These are phyloP conservation scores for Trachurus trachurus DNA, from an alignment of 2,797 vertebrate genomes.

Conservation along the genomic window DNA sequence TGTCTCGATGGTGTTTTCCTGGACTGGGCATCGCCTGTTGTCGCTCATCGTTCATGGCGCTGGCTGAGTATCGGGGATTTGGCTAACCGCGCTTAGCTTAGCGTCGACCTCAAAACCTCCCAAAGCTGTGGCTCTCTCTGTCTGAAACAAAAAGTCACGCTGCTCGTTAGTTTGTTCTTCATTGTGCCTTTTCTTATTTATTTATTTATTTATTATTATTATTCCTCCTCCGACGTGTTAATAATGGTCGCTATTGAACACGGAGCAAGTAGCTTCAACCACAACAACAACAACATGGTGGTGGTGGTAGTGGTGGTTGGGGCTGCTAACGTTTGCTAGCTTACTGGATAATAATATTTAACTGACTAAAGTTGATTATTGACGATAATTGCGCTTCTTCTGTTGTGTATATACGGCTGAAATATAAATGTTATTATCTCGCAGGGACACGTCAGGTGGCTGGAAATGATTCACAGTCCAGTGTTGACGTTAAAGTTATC, in stretches of 20 bases:
- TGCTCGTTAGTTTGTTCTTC: neutral
- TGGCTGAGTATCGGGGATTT: constrained; percentile 74
- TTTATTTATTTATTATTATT: too few species aligned
- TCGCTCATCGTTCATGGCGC: constrained; percentile 85
- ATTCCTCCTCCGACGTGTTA: neutral
- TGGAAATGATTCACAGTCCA: neutral
- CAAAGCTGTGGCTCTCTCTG: neutral
- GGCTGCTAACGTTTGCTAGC: constrained; percentile 66
- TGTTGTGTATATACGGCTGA: rapidly evolving
- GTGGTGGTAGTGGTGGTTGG: constrained; percentile 72
- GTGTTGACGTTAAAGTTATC: constrained; percentile 33
- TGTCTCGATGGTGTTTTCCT: constrained; percentile 77
- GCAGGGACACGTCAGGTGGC: rapidly evolving
- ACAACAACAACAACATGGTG: constrained; percentile 74
- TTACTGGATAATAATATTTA: neutral
- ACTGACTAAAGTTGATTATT: constrained; percentile 53
- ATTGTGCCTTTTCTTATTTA: neutral
- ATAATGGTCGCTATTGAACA: constrained; percentile 20
- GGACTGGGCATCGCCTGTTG: constrained; percentile 82
- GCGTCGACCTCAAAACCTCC: constrained; percentile 60
- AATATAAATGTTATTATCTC: neutral
- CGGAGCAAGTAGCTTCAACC: constrained; percentile 59
- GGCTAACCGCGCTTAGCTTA: constrained; percentile 69
- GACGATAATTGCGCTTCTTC: neutral
- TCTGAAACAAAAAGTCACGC: neutral